Percentiles rank a stretch among this genome's conserved stretches.
Conservation (phyloP, 2,113 vertebrate species). For the Microtus montanus region DNA sequence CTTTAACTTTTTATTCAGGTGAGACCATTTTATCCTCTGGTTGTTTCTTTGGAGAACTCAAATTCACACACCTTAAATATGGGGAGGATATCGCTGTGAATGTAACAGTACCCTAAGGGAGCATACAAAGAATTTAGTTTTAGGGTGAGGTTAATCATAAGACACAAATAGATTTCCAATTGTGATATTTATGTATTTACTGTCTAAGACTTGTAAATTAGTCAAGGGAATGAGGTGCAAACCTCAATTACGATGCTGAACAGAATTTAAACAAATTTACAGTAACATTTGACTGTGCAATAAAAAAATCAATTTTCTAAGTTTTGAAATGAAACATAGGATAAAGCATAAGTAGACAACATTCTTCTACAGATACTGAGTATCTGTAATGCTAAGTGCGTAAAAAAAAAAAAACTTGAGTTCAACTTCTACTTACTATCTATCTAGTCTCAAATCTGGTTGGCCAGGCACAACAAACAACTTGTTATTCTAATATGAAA, state of each 20-base stretch:
- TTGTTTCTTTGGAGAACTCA: constrained; percentile 32
- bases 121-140: neutral
- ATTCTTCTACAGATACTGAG: neutral
- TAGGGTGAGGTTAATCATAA: neutral
- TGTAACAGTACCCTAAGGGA: neutral
- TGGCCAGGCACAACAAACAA: neutral
- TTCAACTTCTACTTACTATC: neutral
- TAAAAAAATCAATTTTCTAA: constrained; percentile 12
- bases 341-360: neutral
- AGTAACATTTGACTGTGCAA: neutral
- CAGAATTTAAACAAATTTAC: neutral
- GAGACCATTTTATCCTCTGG: neutral
- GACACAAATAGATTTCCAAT: neutral
- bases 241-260: neutral
- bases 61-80: neutral
- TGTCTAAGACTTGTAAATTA: constrained; percentile 34
- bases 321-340: constrained; percentile 23
- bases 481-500: neutral
- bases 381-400: neutral
- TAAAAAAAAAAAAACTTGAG: neutral
- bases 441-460: neutral
- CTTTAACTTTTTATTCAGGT: neutral
- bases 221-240: constrained; percentile 17
- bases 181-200: neutral
- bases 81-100: neutral